Conservation (phyloP, 1,140 invertebrate species). For the Lepidurus packardi region DNA sequence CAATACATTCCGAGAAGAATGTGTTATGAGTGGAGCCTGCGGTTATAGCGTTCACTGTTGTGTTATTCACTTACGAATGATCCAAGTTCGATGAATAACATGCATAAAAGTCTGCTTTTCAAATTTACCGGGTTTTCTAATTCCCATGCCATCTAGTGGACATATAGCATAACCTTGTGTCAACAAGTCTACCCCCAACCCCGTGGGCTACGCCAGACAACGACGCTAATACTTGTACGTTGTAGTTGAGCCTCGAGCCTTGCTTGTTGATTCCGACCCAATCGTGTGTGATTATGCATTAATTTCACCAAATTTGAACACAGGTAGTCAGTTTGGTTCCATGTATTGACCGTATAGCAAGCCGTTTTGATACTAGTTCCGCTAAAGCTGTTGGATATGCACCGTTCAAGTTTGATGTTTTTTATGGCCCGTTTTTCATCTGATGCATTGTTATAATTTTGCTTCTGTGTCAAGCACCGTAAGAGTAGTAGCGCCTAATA, state of each 20-base stretch:
- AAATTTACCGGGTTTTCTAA: background rate
- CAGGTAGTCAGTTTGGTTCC: background rate
- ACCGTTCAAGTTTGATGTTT: background rate
- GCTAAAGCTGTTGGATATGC: background rate
- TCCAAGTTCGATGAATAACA: no score
- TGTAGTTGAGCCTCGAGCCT: background rate
- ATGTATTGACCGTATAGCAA: background rate
- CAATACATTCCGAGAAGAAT: no score
- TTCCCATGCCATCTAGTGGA: background rate
- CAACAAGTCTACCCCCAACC: background rate
- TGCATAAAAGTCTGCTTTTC: background rate
- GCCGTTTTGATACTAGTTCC: background rate
- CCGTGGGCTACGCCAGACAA: background rate
- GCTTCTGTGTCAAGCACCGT: no score
- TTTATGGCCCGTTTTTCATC: no score
- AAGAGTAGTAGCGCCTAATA: no score
- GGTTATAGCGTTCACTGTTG: no score
- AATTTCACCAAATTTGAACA: background rate
- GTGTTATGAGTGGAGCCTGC: no score
- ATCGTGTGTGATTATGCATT: conserved; percentile 18
- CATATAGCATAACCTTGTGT: background rate
- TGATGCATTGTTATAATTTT: no score
- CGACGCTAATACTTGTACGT: background rate
- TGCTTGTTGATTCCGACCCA: background rate
- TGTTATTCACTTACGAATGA: no score